phyloP scores from a whole-genome alignment of 1,140 invertebrate genomes.

The Platorchestia sp. region DNA sequence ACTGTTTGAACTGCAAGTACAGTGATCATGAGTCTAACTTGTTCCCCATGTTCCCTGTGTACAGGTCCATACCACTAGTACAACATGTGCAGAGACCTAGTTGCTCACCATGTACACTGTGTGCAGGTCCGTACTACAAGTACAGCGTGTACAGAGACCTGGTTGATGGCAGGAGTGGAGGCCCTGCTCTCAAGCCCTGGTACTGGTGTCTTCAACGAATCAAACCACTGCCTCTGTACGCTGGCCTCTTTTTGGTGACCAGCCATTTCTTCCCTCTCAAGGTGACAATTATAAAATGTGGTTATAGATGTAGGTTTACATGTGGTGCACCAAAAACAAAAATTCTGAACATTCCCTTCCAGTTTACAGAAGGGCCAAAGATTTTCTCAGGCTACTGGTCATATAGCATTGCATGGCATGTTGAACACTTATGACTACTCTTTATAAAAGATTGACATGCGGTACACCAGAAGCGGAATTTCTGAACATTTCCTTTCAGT shows the following conservation, averaged over 20 bases:
- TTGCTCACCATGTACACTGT: too few species aligned
- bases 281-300: too few species aligned
- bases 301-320: too few species aligned
- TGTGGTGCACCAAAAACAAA: not conserved
- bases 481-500: not conserved
- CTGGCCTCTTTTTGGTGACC: not conserved
- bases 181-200: not conserved
- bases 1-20: slow-evolving; percentile 26
- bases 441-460: not conserved
- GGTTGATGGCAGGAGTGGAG: not conserved
- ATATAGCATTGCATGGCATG: too few species aligned
- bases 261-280: slow-evolving; percentile 38
- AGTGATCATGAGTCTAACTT: too few species aligned
- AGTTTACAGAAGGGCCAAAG: slow-evolving; percentile 31
- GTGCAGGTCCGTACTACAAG: slow-evolving; percentile 56
- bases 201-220: slow-evolving; percentile 10
- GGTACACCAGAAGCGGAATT: not conserved
- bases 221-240: not conserved
- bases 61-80: slow-evolving; percentile 53
- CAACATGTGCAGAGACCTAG: not conserved
- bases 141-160: slow-evolving; percentile 48
- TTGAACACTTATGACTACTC: too few species aligned
- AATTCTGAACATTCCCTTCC: not conserved
- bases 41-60: too few species aligned
- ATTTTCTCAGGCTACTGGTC: slow-evolving; percentile 71